Evolutionary conservation across 2,888 invertebrate genomes (phyloP).

Genomic region (Orthosia gracilis): DNA sequence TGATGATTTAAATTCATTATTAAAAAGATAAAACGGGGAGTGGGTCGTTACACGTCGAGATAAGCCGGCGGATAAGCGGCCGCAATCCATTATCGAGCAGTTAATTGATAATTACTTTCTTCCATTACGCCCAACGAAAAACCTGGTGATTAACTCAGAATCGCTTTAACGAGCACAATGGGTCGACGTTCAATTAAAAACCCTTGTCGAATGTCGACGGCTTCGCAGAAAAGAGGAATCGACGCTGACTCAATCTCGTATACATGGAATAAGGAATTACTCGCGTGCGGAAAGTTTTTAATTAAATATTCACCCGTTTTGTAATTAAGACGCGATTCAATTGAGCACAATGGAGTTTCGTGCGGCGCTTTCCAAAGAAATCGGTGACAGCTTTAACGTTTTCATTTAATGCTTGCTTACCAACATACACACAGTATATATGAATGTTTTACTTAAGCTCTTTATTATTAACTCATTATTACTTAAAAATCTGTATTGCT

Average conservation of each 20-base stretch:
- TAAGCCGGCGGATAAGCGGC: constrained; percentile 87
- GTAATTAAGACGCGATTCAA: constrained; percentile 89
- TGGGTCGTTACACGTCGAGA: constrained; percentile 84
- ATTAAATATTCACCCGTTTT: constrained; percentile 90
- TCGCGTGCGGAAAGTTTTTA: constrained; percentile 90
- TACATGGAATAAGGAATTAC: constrained; percentile 90
- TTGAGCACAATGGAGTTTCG: constrained; percentile 84
- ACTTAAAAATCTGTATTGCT: constrained; percentile 16
- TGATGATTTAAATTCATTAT: constrained; percentile 84
- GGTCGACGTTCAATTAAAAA: constrained; percentile 90
- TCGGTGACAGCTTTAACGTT: constrained; percentile 76
- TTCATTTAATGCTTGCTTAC: constrained; percentile 67
- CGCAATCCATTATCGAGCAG: constrained; percentile 90
- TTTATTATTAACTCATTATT: constrained; percentile 25
- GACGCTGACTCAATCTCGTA: constrained; percentile 89
- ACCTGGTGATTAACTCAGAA: constrained; percentile 90
- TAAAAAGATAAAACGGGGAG: constrained; percentile 82
- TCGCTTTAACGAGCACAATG: constrained; percentile 90
- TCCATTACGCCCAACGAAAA: constrained; percentile 90
- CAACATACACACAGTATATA: constrained; percentile 30
- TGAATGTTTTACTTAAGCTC: constrained; percentile 33
- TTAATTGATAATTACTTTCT: constrained; percentile 91
- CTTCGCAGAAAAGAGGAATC: constrained; percentile 86
- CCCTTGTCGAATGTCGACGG: constrained; percentile 89
- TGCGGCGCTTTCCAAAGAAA: constrained; percentile 83